phyloP scores from a whole-genome alignment of 2,888 invertebrate species.

The Craniophora ligustri region DNA sequence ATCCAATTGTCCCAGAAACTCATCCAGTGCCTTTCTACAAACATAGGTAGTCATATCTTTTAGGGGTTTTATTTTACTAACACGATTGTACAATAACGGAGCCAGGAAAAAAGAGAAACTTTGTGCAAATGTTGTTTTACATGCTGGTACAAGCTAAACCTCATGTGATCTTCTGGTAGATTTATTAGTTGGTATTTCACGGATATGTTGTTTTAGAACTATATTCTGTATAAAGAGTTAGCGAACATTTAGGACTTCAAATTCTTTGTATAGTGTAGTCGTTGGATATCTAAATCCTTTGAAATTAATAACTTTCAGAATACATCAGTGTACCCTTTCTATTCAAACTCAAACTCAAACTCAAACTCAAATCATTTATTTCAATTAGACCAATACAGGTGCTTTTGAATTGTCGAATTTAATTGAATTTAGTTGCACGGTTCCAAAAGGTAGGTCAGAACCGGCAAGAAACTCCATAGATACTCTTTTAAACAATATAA shows the following conservation, averaged over 20 bases:
- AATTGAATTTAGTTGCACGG: too few relatives aligned
- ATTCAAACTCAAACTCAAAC: too few relatives aligned
- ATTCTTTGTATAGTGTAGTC: background rate
- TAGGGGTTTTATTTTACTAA: background rate
- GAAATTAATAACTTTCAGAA: conserved; percentile 3
- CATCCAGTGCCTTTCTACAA: background rate
- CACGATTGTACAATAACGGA: background rate
- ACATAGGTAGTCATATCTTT: background rate
- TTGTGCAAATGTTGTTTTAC: conserved; percentile 1
- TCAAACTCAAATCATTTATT: too few relatives aligned
- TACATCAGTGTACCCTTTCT: conserved; percentile 2
- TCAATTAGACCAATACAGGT: too few relatives aligned
- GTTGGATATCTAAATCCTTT: conserved; percentile 1
- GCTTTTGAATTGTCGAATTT: too few relatives aligned
- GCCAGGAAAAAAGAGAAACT: conserved; percentile 1
- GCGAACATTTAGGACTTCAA: background rate
- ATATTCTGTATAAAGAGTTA: background rate
- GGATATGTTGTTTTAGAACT: background rate
- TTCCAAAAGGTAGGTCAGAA: too few relatives aligned
- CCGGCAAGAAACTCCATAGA: too few relatives aligned
- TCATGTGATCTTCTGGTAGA: background rate
- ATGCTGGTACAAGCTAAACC: background rate
- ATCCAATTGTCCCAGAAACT: background rate
- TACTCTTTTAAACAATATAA: too few relatives aligned
- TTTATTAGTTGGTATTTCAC: background rate